Base-by-base conservation (phyloP, 2,113 vertebrate genomes). In the Misgurnus anguillicaudatus region DNA sequence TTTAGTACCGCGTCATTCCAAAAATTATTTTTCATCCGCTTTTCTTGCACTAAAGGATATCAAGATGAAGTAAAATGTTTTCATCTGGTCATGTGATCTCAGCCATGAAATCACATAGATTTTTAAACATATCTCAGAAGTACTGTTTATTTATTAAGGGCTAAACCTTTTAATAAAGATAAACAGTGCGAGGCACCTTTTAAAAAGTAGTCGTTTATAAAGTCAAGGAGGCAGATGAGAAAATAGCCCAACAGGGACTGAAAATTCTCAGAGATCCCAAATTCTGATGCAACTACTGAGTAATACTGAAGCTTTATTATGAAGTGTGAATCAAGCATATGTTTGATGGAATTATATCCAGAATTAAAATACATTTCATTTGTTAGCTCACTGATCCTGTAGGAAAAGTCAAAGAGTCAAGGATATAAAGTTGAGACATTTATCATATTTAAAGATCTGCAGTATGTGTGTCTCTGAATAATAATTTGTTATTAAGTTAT, bases 241-340 rank as follows among this genome's bases (percentile, higher is more conserved):
- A 63, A 9, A 62, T 62, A 62, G 58, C 51, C 47, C 47, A 1
- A 41, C 31, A 19, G 47, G 70, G 60, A 63, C 41, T 11, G 17
- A 60, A 67, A 21, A 17, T 39, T 63, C 24, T 24, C 21, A 48
- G 60, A 73, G 16, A 80, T 74, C 24, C 47, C 51, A 66, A 48
- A 16, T 42, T 61, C 75, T 82, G 77, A 83, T 83, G 81, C 81
- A 83, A 83, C 55, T 66, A 17, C 58, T 58, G 17, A 45, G 81
- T 57, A 82, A 79, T 63, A 75, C 17, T 45, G 81, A 65, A 60
- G 47, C 70, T 73, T 72, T 73, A 68, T 9, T 58, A 17, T 75
- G 71, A n/a, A 36, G n/a, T 5, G 41, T 58, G 24, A 55, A 21
- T 31, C 60, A 80, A 73, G 31, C 53, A 45, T 66, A 73, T 38